Percentiles rank a stretch among this genome's conserved stretches.
Evolutionary conservation across 1,140 invertebrate species (phyloP).

Genomic region (Gonioctena quinquepunctata): DNA sequence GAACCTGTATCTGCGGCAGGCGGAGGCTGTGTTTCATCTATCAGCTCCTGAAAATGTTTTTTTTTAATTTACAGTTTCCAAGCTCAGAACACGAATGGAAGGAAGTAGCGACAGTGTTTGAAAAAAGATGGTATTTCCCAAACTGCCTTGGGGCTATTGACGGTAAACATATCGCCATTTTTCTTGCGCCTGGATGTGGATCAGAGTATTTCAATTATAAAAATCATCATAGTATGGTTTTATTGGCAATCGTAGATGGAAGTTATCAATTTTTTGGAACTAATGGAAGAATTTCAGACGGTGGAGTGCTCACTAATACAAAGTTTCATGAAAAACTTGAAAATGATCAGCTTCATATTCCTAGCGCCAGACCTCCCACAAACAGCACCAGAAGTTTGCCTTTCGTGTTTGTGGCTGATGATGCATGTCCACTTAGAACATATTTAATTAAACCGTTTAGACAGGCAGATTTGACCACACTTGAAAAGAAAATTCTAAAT

Average conservation of each 20-base stretch:
- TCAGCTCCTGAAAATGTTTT: neutral
- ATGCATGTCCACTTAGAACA: constrained; percentile 50
- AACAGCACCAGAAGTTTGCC: constrained; percentile 11
- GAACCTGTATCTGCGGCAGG: too few species aligned
- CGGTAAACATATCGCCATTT: constrained; percentile 49
- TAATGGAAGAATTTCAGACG: constrained; percentile 45
- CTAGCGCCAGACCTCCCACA: neutral
- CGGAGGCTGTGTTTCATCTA: too few species aligned
- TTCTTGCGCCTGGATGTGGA: constrained; percentile 39
- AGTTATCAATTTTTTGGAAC: constrained; percentile 50
- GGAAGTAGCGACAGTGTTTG: constrained; percentile 41
- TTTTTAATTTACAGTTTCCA: constrained; percentile 29
- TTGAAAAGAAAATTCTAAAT: constrained; percentile 14
- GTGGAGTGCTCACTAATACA: constrained; percentile 42
- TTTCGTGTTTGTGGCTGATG: constrained; percentile 47
- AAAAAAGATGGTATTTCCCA: constrained; percentile 25
- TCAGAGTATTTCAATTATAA: constrained; percentile 31
- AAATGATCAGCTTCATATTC: neutral
- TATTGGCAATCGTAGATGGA: constrained; percentile 50
- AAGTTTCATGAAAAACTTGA: constrained; percentile 32
- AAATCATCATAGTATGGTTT: constrained; percentile 35
- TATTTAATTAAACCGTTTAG: constrained; percentile 53
- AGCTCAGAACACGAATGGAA: constrained; percentile 40
- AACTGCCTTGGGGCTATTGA: constrained; percentile 48
- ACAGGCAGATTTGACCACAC: constrained; percentile 17